Conservation (phyloP, 1,140 invertebrate genomes). For the Drosophila neocordata region DNA sequence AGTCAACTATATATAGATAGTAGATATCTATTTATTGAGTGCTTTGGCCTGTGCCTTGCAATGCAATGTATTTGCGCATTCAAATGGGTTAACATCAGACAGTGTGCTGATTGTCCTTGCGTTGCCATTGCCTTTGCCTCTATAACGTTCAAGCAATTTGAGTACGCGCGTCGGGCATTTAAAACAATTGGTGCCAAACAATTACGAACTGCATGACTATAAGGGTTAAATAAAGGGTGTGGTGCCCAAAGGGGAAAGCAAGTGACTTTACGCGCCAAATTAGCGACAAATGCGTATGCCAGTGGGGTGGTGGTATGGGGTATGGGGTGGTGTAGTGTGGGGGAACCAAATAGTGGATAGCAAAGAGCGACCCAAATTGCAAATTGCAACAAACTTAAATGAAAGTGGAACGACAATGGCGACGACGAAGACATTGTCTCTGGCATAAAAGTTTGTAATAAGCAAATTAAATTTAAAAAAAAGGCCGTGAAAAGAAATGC, state of each 20-base stretch:
- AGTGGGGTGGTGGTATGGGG: constrained; percentile 1
- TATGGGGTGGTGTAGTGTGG: background rate
- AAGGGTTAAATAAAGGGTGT: background rate
- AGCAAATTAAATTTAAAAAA: constrained; percentile 62
- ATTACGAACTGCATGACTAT: constrained; percentile 47
- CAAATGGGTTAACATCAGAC: constrained; percentile 28
- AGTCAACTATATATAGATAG: background rate
- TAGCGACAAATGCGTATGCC: constrained; percentile 61
- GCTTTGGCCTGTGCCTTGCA: background rate
- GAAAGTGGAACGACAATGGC: constrained; percentile 60
- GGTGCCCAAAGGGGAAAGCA: constrained; percentile 16
- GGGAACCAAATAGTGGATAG: background rate
- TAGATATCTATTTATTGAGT: background rate
- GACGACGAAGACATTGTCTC: constrained; percentile 61
- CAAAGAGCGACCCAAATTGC: constrained; percentile 68
- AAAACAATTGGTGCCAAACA: constrained; percentile 78
- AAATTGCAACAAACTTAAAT: constrained; percentile 71
- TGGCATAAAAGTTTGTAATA: constrained; percentile 65
- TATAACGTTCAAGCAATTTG: constrained; percentile 64
- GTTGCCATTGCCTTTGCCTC: background rate
- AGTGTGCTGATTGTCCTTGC: constrained; percentile 12
- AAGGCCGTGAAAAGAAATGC: constrained; percentile 53
- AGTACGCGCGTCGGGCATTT: constrained; percentile 68
- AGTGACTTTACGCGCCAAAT: constrained; percentile 62
- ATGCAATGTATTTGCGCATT: constrained; percentile 1